A percentile compares a stretch with the other conserved stretches of the same genome.
Evolutionary conservation across 2,113 vertebrate species (phyloP).

Genomic region (Procavia capensis): DNA sequence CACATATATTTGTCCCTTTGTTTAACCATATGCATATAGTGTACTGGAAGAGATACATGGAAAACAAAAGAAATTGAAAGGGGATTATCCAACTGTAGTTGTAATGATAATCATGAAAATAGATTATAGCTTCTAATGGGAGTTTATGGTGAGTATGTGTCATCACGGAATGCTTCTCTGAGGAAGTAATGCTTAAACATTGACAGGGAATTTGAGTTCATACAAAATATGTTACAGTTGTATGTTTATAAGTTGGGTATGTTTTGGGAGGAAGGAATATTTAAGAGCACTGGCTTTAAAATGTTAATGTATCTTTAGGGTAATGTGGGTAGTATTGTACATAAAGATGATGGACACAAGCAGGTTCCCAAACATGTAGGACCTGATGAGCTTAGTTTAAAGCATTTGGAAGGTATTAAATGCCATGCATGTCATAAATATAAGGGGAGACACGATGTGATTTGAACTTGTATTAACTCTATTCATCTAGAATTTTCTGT

Average conservation of each 20-base stretch:
- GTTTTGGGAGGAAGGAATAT: not conserved
- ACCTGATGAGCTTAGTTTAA: not conserved
- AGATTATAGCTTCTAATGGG: not conserved
- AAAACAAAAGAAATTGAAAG: constrained; percentile 53
- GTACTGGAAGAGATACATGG: not conserved
- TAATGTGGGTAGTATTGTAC: not conserved
- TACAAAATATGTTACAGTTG: not conserved
- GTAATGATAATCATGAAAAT: constrained; percentile 33
- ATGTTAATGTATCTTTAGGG: not conserved
- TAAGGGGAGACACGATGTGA: not conserved
- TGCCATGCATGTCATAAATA: not conserved
- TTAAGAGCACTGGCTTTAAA: not conserved
- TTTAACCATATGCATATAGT: constrained; percentile 27
- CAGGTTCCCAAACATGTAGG: not conserved
- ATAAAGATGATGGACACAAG: not conserved
- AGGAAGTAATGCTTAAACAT: not conserved
- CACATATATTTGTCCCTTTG: constrained; percentile 39
- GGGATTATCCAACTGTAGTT: constrained; percentile 49
- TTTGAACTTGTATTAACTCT: not conserved
- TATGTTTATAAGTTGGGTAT: not conserved
- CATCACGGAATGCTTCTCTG: not conserved
- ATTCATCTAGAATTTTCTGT: not conserved
- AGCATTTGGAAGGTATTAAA: not conserved
- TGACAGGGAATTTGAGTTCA: not conserved
- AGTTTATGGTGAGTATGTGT: not conserved